Evolutionary conservation across 2,888 invertebrate genomes (phyloP).

Genomic region (Dioctria rufipes): DNA sequence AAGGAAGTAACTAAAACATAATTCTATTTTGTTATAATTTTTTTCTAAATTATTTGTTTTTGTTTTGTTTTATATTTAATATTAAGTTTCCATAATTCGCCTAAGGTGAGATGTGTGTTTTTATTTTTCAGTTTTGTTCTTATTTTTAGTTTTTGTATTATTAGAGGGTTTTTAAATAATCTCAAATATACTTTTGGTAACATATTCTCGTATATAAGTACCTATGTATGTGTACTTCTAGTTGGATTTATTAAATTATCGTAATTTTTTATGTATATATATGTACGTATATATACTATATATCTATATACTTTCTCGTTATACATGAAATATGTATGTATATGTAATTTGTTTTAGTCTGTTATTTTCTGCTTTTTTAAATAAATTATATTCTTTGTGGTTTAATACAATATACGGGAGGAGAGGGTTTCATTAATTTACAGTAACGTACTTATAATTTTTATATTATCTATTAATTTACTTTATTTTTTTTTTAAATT

Average conservation of each 20-base stretch:
- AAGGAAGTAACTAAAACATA: constrained; percentile 5
- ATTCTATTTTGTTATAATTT: neutral
- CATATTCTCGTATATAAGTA: constrained; percentile 16
- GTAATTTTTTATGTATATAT: constrained; percentile 21
- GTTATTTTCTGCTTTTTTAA: constrained; percentile 12
- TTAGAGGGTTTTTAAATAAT: too few relatives aligned
- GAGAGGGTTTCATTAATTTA: constrained; percentile 36
- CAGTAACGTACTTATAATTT: constrained; percentile 48
- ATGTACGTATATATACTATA: too few relatives aligned
- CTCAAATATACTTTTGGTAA: constrained; percentile 28
- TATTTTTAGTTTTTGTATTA: neutral
- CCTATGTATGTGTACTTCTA: constrained; percentile 10
- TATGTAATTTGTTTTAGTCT: constrained; percentile 1
- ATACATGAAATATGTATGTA: constrained; percentile 15
- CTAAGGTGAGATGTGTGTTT: constrained; percentile 34
- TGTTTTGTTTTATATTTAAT: constrained; percentile 20
- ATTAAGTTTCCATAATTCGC: constrained; percentile 30
- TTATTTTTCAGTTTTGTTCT: neutral
- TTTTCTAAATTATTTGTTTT: constrained; percentile 5
- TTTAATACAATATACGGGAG: neutral
- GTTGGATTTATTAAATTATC: constrained; percentile 46
- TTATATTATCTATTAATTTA: constrained; percentile 38
- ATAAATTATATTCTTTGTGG: constrained; percentile 30
- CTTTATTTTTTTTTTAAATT: too few relatives aligned
- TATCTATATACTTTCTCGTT: constrained; percentile 18